Base-by-base conservation (phyloP, 2,888 invertebrate genomes). In the Drosophila colorata region DNA sequence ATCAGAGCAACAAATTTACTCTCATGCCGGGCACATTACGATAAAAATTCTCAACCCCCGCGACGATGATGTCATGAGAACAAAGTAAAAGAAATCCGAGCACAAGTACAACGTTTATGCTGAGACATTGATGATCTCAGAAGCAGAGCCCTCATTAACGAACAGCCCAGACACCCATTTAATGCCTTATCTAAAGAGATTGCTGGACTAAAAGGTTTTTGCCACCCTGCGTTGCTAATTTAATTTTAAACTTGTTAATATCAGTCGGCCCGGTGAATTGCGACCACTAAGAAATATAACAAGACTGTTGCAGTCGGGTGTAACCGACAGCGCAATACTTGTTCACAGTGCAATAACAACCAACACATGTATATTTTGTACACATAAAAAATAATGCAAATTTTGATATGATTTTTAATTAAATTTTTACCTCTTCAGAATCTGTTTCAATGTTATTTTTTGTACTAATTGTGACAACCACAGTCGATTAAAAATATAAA, bases 71-170 rank as follows among this genome's bases (percentile, higher is more conserved):
- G 71, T 72, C 68, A 74, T 61, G 53, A 59, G 51, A 51, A 67
- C 49, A 37, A 69, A 74, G 57, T 74, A 51, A 64, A 64, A 57
- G 53, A 64, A 72, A 64, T 72, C 53, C 60, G 58, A 46, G 44
- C 41, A 40, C 41, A 72, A 75, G 59, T 75, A 69, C 33, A 33
- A 33, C 76, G 59, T 49, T 57, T 57, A 55, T 55, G 68, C 37
- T 57, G 40, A 75, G 75, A 72, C 57, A 64, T 68, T 68, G 75
- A 76, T 75, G 75, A 75, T 72, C 72, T 75, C 76, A 75, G 51
- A 64, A 43, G 14, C 52, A 38, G 35, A 14, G 16, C 23, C 14
- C 37, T 31, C 35, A 58, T 57, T 47, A 31, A 16, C 37, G n/a
- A 13, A n/a, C 46, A 49, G n/a, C 23, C 35, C 38, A 28, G 18